Evolutionary conservation across 1,140 invertebrate genomes (phyloP).

Genomic region (Carposina sasakii): DNA sequence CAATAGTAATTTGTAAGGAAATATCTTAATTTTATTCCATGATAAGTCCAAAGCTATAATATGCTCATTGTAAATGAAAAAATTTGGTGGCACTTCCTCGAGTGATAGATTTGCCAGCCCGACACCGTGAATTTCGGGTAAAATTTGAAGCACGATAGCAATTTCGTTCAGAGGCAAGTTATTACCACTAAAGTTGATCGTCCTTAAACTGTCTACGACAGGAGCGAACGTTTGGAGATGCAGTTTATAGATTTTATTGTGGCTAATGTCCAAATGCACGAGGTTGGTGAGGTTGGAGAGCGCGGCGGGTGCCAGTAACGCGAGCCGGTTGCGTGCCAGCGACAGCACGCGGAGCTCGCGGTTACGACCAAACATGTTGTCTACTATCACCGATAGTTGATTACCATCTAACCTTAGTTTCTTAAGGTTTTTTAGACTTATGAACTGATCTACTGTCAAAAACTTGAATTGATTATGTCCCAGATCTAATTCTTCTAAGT

Average conservation of each 20-base stretch:
- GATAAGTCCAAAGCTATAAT: slow-evolving; percentile 67
- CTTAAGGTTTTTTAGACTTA: slow-evolving; percentile 78
- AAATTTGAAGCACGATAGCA: slow-evolving; percentile 70
- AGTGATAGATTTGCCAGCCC: slow-evolving; percentile 74
- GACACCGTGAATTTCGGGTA: slow-evolving; percentile 74
- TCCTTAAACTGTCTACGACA: slow-evolving; percentile 74
- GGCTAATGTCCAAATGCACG: slow-evolving; percentile 79
- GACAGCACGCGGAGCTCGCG: slow-evolving; percentile 73
- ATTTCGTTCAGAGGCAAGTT: slow-evolving; percentile 64
- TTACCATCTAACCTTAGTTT: slow-evolving; percentile 83
- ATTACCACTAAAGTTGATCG: slow-evolving; percentile 81
- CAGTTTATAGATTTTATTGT: slow-evolving; percentile 81
- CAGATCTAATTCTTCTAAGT: slow-evolving; percentile 80
- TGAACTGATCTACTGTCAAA: slow-evolving; percentile 82
- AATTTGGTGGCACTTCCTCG: slow-evolving; percentile 66
- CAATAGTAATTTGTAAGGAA: slow-evolving; percentile 73
- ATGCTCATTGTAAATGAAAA: slow-evolving; percentile 66
- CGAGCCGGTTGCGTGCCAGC: slow-evolving; percentile 81
- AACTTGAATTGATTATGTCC: slow-evolving; percentile 86
- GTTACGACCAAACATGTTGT: slow-evolving; percentile 81
- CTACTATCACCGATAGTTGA: slow-evolving; percentile 81
- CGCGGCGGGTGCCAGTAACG: slow-evolving; percentile 79
- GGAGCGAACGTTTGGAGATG: slow-evolving; percentile 76
- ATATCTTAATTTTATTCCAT: slow-evolving; percentile 73
- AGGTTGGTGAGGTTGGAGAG: slow-evolving; percentile 80